Percentiles rank a stretch among this genome's conserved stretches.
Conservation (phyloP, 2,113 vertebrate genomes). For the Puffinus mauretanicus region DNA sequence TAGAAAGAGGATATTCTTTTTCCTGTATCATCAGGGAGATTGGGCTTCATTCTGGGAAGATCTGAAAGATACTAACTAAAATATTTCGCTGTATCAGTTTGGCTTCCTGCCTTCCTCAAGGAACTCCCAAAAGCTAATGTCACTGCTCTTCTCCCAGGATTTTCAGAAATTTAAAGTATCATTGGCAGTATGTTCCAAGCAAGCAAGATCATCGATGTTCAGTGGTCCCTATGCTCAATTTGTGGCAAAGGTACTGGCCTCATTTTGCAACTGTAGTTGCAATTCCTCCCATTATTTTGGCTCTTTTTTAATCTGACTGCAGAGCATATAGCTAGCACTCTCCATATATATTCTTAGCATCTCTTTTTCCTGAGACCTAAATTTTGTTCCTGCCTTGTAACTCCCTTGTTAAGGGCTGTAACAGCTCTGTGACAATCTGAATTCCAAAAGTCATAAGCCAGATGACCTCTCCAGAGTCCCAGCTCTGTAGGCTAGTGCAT, state of each 20-base stretch:
- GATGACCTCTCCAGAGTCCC: not conserved
- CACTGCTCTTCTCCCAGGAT: not conserved
- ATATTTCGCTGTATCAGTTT: not conserved
- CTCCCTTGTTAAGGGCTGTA: not conserved
- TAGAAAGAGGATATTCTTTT: not conserved
- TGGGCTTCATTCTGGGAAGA: not conserved
- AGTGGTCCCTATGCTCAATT: not conserved
- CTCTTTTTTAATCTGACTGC: not conserved
- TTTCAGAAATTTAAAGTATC: not conserved
- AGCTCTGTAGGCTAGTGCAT: not conserved
- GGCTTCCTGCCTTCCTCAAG: not conserved
- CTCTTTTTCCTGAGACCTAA: not conserved
- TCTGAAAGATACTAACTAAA: not conserved
- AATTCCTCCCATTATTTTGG: not conserved
- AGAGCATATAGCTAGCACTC: not conserved
- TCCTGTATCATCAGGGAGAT: not conserved
- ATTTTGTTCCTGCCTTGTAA: not conserved
- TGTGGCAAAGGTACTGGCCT: not conserved
- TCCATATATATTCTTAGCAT: not conserved
- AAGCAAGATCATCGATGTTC: not conserved
- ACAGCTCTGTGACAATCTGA: not conserved
- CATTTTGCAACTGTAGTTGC: not conserved
- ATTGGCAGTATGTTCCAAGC: not conserved
- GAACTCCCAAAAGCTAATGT: not conserved
- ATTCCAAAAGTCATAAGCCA: not conserved